A percentile compares a stretch with the other conserved stretches of the same genome.
Evolutionary conservation across 2,888 invertebrate genomes (phyloP).

Genomic region (Vesta saturnalis): DNA sequence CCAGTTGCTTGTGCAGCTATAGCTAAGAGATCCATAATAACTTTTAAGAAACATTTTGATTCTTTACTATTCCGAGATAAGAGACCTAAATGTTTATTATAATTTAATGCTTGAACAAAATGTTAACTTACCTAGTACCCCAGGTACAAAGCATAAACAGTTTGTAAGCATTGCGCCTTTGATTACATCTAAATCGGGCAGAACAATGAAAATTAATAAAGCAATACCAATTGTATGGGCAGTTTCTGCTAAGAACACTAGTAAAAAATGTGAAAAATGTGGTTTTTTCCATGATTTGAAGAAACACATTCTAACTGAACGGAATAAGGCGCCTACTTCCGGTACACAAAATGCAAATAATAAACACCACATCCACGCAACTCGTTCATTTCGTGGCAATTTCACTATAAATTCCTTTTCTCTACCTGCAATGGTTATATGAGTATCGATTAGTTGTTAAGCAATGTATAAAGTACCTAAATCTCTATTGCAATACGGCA

Average conservation of each 20-base stretch:
- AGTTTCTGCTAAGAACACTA: constrained; percentile 85
- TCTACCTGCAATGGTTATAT: constrained; percentile 70
- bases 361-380: constrained; percentile 94
- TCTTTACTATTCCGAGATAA: constrained; percentile 86
- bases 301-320: constrained; percentile 86
- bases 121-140: constrained; percentile 67
- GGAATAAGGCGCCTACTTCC: constrained; percentile 86
- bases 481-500: constrained; percentile 86
- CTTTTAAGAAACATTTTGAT: constrained; percentile 79
- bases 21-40: constrained; percentile 85
- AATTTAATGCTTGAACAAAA: background rate
- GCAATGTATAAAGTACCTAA: constrained; percentile 70
- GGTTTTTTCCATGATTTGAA: constrained; percentile 89
- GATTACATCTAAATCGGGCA: constrained; percentile 93
- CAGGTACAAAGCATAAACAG: constrained; percentile 93
- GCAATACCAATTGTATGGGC: constrained; percentile 89
- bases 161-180: constrained; percentile 97
- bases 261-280: constrained; percentile 70
- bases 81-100: constrained; percentile 68
- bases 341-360: constrained; percentile 89
- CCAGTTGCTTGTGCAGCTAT: constrained; percentile 91
- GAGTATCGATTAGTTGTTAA: background rate
- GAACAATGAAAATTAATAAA: constrained; percentile 84
- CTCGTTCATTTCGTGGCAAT: constrained; percentile 85
- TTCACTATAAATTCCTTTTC: constrained; percentile 86